Percentiles rank a stretch among this genome's conserved stretches.
Evolutionary conservation across 2,888 invertebrate genomes (phyloP).

Genomic region (Tortrix viridana): DNA sequence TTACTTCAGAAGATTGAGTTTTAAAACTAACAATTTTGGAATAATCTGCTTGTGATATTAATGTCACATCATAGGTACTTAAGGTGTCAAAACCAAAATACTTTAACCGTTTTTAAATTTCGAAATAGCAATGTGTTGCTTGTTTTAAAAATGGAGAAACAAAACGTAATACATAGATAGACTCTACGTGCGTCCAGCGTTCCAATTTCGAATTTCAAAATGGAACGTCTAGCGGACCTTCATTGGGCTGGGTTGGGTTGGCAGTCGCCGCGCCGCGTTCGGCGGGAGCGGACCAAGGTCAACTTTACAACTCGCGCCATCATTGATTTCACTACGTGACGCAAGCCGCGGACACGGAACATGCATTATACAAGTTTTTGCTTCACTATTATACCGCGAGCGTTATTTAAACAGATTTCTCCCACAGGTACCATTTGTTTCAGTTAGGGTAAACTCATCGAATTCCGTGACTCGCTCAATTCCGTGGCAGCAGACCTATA

Average conservation of each 20-base stretch:
- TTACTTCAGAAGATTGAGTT: no score
- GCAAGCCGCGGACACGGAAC: conserved; percentile 61
- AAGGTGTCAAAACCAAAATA: no score
- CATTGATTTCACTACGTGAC: conserved; percentile 78
- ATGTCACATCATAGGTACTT: no score
- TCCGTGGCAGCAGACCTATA: no score
- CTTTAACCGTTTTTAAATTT: neutral
- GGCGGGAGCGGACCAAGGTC: conserved; percentile 64
- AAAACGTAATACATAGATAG: conserved; percentile 16
- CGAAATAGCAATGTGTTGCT: neutral
- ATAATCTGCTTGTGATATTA: no score
- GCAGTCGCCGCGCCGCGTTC: conserved; percentile 41
- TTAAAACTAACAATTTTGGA: no score
- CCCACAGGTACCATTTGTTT: conserved; percentile 27
- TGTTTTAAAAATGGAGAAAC: conserved; percentile 17
- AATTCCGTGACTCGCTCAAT: no score
- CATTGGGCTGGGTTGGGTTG: conserved; percentile 41
- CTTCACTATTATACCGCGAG: conserved; percentile 49
- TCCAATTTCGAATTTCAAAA: conserved; percentile 46
- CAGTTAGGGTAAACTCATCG: neutral
- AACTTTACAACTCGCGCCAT: conserved; percentile 75
- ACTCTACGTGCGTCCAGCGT: conserved; percentile 17
- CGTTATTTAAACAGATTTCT: conserved; percentile 45
- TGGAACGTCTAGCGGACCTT: conserved; percentile 48
- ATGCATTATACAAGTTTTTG: conserved; percentile 62